A percentile compares a stretch with the other conserved stretches of the same genome.
Conservation (phyloP, 2,113 vertebrate species). For the Xiphias gladius region DNA sequence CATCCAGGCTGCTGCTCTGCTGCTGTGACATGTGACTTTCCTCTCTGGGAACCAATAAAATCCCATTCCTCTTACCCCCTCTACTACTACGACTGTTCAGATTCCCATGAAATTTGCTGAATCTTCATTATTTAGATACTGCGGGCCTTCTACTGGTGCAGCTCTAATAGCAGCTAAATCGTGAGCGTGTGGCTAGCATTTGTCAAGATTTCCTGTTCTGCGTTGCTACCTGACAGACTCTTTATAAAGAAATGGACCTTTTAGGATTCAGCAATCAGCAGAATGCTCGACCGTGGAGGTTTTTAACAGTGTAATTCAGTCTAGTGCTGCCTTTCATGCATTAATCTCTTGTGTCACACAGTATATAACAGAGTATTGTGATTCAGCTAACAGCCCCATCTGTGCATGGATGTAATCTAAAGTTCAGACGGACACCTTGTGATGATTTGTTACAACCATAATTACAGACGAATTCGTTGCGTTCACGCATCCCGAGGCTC, state of each 20-base stretch:
- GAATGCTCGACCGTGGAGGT: too few species aligned
- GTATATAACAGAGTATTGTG: background rate
- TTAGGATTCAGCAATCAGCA: background rate
- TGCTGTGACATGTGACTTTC: too few species aligned
- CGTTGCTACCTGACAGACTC: too few species aligned
- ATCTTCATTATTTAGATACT: too few species aligned
- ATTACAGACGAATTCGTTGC: slow-evolving; percentile 30
- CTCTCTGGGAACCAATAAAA: too few species aligned
- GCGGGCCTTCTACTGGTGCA: too few species aligned
- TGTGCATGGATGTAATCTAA: slow-evolving; percentile 31
- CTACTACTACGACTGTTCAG: background rate
- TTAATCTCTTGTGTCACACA: background rate
- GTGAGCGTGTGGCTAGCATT: too few species aligned
- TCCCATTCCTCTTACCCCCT: background rate
- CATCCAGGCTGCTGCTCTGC: too few species aligned
- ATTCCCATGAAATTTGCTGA: too few species aligned
- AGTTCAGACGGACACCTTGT: slow-evolving; percentile 26
- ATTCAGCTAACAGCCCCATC: slow-evolving; percentile 41
- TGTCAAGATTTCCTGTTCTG: too few species aligned
- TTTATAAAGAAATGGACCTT: background rate
- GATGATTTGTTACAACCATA: slow-evolving; percentile 51
- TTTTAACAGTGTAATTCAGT: background rate
- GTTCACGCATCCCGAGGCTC: background rate
- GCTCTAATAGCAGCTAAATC: too few species aligned
- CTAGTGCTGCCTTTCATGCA: background rate